These are phyloP conservation scores for Thysanoteuthis rhombus DNA, from an alignment of 2,888 invertebrate species.

Conservation along the genomic window DNA sequence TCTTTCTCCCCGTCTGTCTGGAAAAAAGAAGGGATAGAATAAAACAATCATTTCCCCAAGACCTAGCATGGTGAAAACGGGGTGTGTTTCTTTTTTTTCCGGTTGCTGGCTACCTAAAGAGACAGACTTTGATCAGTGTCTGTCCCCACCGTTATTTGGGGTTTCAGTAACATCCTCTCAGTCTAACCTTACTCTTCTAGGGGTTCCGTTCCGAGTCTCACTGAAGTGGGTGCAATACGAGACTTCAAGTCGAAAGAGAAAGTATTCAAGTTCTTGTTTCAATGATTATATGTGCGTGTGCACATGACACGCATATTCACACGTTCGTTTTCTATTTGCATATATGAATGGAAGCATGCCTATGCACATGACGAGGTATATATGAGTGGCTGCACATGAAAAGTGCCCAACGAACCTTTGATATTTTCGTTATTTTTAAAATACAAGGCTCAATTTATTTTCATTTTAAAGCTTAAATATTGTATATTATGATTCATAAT, in stretches of 20 bases:
- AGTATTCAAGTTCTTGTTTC: neutral
- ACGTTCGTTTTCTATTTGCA: no score
- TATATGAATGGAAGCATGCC: no score
- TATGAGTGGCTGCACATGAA: no score
- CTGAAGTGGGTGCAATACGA: neutral
- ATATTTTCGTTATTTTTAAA: no score
- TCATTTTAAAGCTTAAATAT: no score
- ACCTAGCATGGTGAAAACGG: neutral
- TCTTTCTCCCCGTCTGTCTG: neutral
- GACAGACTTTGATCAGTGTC: neutral
- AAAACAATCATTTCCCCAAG: neutral
- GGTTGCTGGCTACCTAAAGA: neutral
- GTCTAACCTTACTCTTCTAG: neutral
- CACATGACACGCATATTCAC: neutral
- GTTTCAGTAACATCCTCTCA: neutral
- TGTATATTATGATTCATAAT: no score
- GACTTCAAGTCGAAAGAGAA: neutral
- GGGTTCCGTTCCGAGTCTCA: neutral
- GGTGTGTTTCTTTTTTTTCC: neutral
- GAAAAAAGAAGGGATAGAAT: neutral
- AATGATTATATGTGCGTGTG: neutral
- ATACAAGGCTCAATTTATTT: no score
- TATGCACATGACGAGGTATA: no score
- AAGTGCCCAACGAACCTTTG: no score
- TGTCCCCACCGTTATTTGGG: neutral